Conservation (phyloP, 2,888 invertebrate species). For the Actias luna region DNA sequence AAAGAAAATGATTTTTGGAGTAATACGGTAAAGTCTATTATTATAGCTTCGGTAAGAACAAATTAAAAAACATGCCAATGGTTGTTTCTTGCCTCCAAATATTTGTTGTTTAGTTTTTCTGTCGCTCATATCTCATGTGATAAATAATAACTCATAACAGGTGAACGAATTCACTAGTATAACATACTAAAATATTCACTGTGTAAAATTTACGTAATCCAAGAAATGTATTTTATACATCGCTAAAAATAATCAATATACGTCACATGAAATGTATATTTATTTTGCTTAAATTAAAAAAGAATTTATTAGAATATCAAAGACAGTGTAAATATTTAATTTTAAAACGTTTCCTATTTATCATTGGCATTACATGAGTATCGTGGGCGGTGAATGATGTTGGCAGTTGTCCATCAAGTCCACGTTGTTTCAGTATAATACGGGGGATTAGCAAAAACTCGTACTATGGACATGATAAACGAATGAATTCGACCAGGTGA, state of each 20-base stretch:
- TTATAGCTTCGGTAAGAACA: too few species aligned
- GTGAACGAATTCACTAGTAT: too few species aligned
- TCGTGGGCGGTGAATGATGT: background rate
- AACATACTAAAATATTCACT: too few species aligned
- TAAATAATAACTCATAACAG: too few species aligned
- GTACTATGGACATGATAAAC: background rate
- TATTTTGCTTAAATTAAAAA: background rate
- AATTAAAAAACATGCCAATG: too few species aligned
- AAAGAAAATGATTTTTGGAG: too few species aligned
- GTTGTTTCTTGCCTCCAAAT: too few species aligned
- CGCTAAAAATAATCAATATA: background rate
- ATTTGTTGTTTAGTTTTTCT: too few species aligned
- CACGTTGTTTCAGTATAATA: background rate
- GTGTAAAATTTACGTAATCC: background rate
- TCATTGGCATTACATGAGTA: background rate
- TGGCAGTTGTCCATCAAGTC: background rate
- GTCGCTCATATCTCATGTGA: too few species aligned
- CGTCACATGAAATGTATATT: background rate
- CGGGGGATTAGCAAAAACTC: background rate
- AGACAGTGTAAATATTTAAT: background rate
- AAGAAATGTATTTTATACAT: background rate
- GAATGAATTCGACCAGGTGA: background rate
- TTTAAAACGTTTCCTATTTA: constrained; percentile 3
- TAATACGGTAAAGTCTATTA: too few species aligned
- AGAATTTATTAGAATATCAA: background rate